Conservation (phyloP, 2,797 vertebrate genomes). For the Tapirus indicus region DNA sequence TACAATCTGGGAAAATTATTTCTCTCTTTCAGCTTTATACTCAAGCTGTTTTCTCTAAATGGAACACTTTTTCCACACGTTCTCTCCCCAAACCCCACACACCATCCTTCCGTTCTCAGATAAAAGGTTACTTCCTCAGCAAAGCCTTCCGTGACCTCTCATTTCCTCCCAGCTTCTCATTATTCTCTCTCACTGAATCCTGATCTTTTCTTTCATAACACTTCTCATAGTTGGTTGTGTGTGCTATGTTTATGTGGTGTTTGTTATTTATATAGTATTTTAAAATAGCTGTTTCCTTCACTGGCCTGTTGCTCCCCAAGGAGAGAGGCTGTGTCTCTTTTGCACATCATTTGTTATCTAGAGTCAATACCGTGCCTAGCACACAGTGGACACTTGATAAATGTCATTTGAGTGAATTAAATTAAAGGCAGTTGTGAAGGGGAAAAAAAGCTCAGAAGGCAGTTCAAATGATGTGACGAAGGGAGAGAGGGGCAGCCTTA, state of each 20-base stretch:
- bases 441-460: not conserved
- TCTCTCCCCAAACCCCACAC: rapidly evolving
- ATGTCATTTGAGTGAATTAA: not conserved
- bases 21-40: not conserved
- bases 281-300: not conserved
- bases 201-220: not conserved
- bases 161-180: not conserved
- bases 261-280: not conserved
- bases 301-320: not conserved
- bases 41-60: not conserved
- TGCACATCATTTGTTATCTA: not conserved
- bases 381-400: not conserved
- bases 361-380: not conserved
- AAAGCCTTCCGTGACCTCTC: not conserved
- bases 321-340: not conserved
- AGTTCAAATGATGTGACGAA: not conserved
- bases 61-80: not conserved
- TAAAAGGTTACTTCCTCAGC: not conserved
- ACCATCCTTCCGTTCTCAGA: not conserved
- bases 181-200: not conserved
- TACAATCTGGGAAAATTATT: not conserved
- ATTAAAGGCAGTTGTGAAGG: not conserved
- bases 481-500: not conserved
- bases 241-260: not conserved
- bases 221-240: not conserved